Conservation (phyloP, 2,113 vertebrate genomes). For the Passer domesticus region DNA sequence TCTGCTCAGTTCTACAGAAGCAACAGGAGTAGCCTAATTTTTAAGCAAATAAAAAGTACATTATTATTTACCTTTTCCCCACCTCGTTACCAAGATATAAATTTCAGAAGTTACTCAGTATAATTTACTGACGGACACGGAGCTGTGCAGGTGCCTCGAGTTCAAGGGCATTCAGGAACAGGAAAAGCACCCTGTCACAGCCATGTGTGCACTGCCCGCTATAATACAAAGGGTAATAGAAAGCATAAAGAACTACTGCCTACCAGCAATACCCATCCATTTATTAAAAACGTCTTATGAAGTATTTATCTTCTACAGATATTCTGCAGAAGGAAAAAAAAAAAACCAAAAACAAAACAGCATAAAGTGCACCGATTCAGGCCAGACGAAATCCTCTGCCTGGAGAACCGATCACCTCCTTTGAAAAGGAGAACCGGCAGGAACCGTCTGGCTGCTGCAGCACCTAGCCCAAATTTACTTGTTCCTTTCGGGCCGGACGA, state of each 20-base stretch:
- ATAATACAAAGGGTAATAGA: not conserved
- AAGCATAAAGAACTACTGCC: not conserved
- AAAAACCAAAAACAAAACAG: too few relatives aligned
- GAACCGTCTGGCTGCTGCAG: not conserved
- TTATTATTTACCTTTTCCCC: not conserved
- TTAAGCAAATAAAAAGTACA: not conserved
- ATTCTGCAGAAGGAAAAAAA: not conserved
- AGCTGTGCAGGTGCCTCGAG: not conserved
- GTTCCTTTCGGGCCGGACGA: not conserved
- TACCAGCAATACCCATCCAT: not conserved
- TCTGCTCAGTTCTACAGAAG: not conserved
- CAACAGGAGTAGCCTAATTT: not conserved
- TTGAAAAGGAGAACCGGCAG: not conserved
- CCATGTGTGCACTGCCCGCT: not conserved
- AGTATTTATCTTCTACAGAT: not conserved
- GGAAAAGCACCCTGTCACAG: not conserved
- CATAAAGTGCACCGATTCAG: not conserved
- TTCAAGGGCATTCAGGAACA: constrained; percentile 4
- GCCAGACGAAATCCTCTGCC: not conserved
- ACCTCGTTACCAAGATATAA: not conserved
- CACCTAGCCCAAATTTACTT: not conserved
- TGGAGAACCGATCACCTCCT: not conserved
- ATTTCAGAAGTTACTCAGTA: not conserved
- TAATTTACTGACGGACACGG: not conserved
- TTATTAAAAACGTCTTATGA: not conserved